Evolutionary conservation across 1,140 invertebrate species (phyloP).

Genomic region (Ganaspis sp.): DNA sequence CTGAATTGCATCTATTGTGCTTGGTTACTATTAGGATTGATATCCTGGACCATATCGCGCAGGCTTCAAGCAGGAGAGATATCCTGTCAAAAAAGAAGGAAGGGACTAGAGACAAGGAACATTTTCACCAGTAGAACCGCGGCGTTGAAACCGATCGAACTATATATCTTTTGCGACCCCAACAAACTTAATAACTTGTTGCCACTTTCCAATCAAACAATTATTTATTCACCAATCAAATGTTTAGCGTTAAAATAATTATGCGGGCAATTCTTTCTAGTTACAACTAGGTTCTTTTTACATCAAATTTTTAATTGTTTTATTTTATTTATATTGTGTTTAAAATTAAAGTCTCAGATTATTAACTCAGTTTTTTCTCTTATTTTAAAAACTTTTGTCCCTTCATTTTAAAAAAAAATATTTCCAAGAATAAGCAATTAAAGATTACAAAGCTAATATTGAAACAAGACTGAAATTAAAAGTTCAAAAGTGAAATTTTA

Average conservation of each 20-base stretch:
- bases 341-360: no score
- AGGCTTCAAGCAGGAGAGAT: conserved; percentile 42
- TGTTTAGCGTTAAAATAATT: no score
- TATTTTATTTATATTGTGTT: no score
- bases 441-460: no score
- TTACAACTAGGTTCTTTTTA: neutral
- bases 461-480: no score
- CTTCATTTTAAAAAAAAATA: no score
- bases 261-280: no score
- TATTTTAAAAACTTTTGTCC: no score
- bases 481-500: no score
- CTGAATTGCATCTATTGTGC: neutral
- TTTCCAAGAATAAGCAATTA: no score
- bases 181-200: neutral
- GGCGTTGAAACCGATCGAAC: conserved; percentile 38
- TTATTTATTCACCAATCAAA: neutral
- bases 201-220: neutral
- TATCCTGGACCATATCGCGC: conserved; percentile 46
- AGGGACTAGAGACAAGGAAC: conserved; percentile 47
- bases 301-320: no score
- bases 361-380: no score
- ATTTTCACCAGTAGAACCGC: conserved; percentile 57
- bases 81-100: conserved; percentile 18
- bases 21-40: neutral
- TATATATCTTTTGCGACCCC: neutral